These are phyloP conservation scores for Oscheius myriophilus DNA, from an alignment of 2,888 invertebrate species.

Conservation along the genomic window DNA sequence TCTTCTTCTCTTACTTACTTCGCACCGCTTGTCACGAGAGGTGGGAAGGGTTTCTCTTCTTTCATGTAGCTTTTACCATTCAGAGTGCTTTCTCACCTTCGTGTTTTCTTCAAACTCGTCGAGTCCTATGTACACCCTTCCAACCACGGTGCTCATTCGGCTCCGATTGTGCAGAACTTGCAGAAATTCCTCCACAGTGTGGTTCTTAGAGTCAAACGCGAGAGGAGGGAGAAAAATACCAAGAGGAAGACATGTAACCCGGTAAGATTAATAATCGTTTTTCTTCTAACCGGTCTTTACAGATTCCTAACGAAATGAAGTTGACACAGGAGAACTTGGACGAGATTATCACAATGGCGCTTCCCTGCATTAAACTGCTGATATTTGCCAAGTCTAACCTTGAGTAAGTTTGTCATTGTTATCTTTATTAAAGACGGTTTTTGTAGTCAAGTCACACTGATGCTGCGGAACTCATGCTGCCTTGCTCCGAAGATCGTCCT, in stretches of 20 bases:
- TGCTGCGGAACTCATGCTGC: conserved; percentile 35
- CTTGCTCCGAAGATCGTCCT: conserved; percentile 85
- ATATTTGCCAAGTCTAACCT: conserved; percentile 79
- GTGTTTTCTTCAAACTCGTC: conserved; percentile 83
- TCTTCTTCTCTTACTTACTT: conserved; percentile 60
- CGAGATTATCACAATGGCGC: conserved; percentile 73
- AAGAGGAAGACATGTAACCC: conserved; percentile 71
- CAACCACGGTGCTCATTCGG: conserved; percentile 83
- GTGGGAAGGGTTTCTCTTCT: conserved; percentile 24
- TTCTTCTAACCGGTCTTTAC: conserved; percentile 7
- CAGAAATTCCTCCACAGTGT: conserved; percentile 66
- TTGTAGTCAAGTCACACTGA: conserved; percentile 32
- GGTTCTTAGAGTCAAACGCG: conserved; percentile 75
- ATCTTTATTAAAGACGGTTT: conserved; percentile 5
- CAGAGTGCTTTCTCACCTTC: conserved; percentile 73
- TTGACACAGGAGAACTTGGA: conserved; percentile 77
- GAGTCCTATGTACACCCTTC: conserved; percentile 90
- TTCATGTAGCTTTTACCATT: conserved; percentile 1
- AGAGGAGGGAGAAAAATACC: conserved; percentile 74
- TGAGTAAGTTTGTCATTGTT: conserved; percentile 60
- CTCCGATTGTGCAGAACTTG: conserved; percentile 72
- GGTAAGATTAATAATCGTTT: conserved; percentile 1
- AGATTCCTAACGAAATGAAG: conserved; percentile 78
- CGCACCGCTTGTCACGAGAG: conserved; percentile 52
- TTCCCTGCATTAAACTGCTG: conserved; percentile 77